phyloP scores from a whole-genome alignment of 2,888 invertebrate genomes.

The Latrodectus elegans region DNA sequence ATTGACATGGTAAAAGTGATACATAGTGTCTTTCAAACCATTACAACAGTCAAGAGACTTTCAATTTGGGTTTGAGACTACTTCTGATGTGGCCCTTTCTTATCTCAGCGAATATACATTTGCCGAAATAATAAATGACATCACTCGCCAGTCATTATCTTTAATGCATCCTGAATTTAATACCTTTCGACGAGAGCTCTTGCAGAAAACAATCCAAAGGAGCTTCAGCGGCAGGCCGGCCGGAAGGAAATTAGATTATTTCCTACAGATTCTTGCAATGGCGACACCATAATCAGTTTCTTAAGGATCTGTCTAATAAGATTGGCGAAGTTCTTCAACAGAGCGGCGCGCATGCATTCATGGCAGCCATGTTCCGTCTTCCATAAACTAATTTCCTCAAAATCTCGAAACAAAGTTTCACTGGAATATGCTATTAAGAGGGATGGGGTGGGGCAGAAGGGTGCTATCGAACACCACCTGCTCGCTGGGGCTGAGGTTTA shows the following conservation, averaged over 20 bases:
- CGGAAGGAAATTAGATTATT: background rate
- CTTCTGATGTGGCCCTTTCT: no score
- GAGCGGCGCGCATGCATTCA: background rate
- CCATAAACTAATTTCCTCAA: conserved; percentile 27
- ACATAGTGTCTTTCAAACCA: no score
- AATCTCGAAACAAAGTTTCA: conserved; percentile 13
- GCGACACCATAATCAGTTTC: background rate
- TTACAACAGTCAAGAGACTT: no score
- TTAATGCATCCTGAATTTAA: no score
- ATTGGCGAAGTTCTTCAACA: conserved; percentile 2
- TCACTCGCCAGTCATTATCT: no score
- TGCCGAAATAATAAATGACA: no score
- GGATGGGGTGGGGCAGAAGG: background rate
- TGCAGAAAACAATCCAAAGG: no score
- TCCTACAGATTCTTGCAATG: background rate
- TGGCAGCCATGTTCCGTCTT: background rate
- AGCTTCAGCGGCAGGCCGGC: background rate
- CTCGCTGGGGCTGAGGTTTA: conserved; percentile 10
- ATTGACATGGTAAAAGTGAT: no score
- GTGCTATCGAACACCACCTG: background rate
- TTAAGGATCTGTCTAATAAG: background rate
- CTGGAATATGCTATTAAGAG: background rate
- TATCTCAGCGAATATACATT: no score
- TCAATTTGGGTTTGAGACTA: no score
- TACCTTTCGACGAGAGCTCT: no score